Evolutionary conservation across 1,140 invertebrate species (phyloP).

Genomic region (Oncopeltus fasciatus): DNA sequence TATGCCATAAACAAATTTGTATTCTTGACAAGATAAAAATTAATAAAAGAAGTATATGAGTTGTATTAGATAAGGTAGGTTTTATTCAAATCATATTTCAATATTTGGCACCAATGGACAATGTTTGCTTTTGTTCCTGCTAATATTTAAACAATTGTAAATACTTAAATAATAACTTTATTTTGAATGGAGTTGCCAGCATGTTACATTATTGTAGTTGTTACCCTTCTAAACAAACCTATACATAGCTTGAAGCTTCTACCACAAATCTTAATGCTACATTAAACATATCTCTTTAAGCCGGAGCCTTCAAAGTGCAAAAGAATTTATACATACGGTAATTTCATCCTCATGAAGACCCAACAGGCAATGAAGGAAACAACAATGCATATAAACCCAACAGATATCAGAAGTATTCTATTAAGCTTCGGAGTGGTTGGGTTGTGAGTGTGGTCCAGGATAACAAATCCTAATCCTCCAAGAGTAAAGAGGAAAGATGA

Average conservation of each 20-base stretch:
- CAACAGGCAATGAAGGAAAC: conserved; percentile 92
- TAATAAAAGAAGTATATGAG: too few relatives aligned
- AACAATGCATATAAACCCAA: conserved; percentile 85
- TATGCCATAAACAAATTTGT: too few relatives aligned
- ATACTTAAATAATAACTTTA: too few relatives aligned
- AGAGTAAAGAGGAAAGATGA: conserved; percentile 92
- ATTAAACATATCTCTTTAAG: neutral
- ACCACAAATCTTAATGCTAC: neutral
- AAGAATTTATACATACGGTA: conserved; percentile 50
- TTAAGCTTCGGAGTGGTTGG: conserved; percentile 85
- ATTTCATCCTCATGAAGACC: conserved; percentile 98
- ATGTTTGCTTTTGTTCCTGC: too few relatives aligned
- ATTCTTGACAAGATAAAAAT: too few relatives aligned
- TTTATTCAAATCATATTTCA: too few relatives aligned
- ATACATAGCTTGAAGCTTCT: neutral
- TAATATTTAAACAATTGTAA: too few relatives aligned
- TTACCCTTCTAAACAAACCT: neutral
- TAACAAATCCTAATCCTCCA: conserved; percentile 90
- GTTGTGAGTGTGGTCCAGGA: conserved; percentile 86
- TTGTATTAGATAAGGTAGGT: too few relatives aligned
- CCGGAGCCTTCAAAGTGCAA: conserved; percentile 11
- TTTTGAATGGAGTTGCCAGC: too few relatives aligned
- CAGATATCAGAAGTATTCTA: conserved; percentile 73
- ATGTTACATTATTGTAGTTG: too few relatives aligned
- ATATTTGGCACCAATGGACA: too few relatives aligned